Evolutionary conservation across 2,797 vertebrate species (phyloP), one percentile per base, ranked within the genome.

Genomic region (Parauchenoglanis ngamensis): DNA sequence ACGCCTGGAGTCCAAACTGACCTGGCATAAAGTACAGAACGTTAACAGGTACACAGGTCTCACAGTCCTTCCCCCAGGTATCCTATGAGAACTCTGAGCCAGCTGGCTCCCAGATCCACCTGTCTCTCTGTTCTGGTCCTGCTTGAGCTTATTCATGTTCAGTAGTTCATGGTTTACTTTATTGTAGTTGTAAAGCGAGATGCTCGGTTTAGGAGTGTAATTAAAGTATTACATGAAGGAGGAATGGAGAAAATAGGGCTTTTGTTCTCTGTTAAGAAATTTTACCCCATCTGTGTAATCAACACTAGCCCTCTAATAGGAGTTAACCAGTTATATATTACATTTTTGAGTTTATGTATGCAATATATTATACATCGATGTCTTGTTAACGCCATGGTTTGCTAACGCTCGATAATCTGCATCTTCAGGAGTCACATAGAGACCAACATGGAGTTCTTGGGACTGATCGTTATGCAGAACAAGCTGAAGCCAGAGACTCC

Each of bases 401-500:
- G 44, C 28, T 87, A 5, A 83, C 31, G n/a, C 68, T 28, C 2
- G 46, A 6, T 84, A 6, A 67, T 91, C 85, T 86, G 90, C 4
- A n/a, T 70, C 90, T 1, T 77, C 13, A 99, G 98, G 94, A 97
- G 98, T 94, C 94, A 96, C 91, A 96, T 99, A 70, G 98, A 99
- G 94, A 94, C 94, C 91, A 98, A 97, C 94, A 97, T 99, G 97
- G 96, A 98, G 89, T 99, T 99, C 93, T 93, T 99, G 94, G 98
- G 98, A 85, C 94, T 99, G 89, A 97, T 99, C 91, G 95, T 99
- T 93, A 99, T 99, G 98, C 98, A 99, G 94, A 99, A 99, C 94
- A 99, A 99, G 90, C 95, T 99, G 89, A 99, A 99, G 93, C 91
- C 94, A 88, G 98, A 99, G 95, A 98, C 98, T 23, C 96, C 97